Base-by-base conservation (phyloP, 2,888 invertebrate genomes). In the Melieria crassipennis region DNA sequence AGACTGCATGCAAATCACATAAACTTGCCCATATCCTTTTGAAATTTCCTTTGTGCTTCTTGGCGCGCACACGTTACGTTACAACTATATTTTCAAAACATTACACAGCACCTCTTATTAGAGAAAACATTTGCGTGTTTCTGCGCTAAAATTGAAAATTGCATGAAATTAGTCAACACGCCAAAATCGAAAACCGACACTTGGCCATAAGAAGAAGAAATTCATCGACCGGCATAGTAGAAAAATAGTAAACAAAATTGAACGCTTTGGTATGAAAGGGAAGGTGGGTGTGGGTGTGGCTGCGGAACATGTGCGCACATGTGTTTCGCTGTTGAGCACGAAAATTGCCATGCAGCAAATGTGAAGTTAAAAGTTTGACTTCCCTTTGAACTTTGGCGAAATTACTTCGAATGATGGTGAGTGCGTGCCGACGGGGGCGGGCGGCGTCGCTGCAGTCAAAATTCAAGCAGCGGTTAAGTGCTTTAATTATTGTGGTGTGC, bases 321-420 rank as follows among this genome's bases (percentile, higher is more conserved):
- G 30, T 30, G 30, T 46, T 46, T 47, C 42, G 13, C 11, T 63
- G 63, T 50, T 47, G 11, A 48, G 13, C 63, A 63, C 48, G 48
- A 47, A 63, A 65, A 50, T 65, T 65, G 65, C 46, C 11, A 55
- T 52, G 65, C 65, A 52, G 65, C 52, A 55, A 65, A 65, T 65
- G 55, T 43, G 16, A 46, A 52, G 52, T 48, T 65, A 45, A 48
- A 52, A 42, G 58, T 58, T 48, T 13, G 50, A 11, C 30, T 63
- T 63, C 50, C 48, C 48, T 63, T 47, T 63, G 63, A 48, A 62
- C 62, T 47, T 46, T 30, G 63, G 13, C 47, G 16, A 63, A 48
- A 58, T 58, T 9, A 52, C 5, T 7, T 11, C 9, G 5, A 52
- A 13, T 13, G 10, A 52, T 13, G 13, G 52, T 52, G 13, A 13